Conservation (phyloP, 2,797 vertebrate species). For the Poecilia picta region DNA sequence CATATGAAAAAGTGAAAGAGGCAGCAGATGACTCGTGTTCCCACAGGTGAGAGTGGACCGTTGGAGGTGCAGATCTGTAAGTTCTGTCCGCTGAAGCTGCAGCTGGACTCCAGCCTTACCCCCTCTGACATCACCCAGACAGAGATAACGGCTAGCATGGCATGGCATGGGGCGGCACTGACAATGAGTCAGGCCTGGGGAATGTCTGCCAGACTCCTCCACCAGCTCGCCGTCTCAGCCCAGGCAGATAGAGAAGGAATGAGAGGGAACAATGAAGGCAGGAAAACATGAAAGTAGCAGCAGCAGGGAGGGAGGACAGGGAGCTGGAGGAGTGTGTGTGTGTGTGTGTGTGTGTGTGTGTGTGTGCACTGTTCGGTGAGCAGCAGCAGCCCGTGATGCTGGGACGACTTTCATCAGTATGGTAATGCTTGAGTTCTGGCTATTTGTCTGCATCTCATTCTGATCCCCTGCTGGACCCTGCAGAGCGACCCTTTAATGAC, state of each 20-base stretch:
- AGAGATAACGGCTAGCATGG: constrained; percentile 55
- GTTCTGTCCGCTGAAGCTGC: constrained; percentile 14
- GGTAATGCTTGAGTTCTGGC: constrained; percentile 64
- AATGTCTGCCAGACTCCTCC: constrained; percentile 68
- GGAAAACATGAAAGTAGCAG: constrained; percentile 48
- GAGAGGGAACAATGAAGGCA: constrained; percentile 67
- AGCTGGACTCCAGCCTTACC: constrained; percentile 61
- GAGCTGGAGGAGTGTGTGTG: constrained; percentile 49
- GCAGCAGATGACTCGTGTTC: constrained; percentile 14
- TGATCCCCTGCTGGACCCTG: constrained; percentile 31
- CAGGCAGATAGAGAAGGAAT: constrained; percentile 64
- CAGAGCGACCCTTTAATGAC: constrained; percentile 28
- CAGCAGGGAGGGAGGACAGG: constrained; percentile 38
- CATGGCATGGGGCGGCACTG: constrained; percentile 54
- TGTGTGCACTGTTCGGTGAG: constrained; percentile 57
- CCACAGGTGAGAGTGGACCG: constrained; percentile 65
- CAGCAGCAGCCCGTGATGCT: constrained; percentile 67
- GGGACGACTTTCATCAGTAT: constrained; percentile 73
- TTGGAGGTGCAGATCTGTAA: constrained; percentile 30
- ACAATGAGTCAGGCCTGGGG: constrained; percentile 68
- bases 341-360: constrained; percentile 68
- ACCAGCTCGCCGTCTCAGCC: constrained; percentile 64
- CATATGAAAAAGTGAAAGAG: constrained; percentile 10
- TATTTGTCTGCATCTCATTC: constrained; percentile 67
- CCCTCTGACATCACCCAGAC: constrained; percentile 63